Conservation (phyloP, 2,113 vertebrate species). For the Macrotus californicus region DNA sequence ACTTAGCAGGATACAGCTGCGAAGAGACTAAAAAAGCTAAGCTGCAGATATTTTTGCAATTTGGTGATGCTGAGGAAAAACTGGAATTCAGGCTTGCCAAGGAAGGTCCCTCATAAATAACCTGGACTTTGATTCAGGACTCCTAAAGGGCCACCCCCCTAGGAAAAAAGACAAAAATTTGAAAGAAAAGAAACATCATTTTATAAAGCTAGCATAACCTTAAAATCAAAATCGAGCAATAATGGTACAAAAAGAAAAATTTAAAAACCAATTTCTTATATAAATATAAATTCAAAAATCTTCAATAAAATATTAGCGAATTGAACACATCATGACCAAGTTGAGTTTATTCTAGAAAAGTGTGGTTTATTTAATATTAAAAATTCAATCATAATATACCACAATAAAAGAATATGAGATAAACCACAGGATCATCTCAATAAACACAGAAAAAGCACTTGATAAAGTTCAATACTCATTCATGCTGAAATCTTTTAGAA, state of each 20-base stretch:
- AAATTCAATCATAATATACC: not conserved
- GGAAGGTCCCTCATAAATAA: not conserved
- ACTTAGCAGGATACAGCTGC: not conserved
- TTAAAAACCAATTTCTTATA: not conserved
- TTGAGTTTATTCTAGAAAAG: not conserved
- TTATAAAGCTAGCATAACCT: not conserved
- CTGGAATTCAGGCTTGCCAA: not conserved
- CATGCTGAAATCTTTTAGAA: not conserved
- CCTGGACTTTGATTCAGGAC: not conserved
- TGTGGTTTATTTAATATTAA: conserved; percentile 8
- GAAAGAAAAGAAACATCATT: not conserved
- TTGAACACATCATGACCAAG: not conserved
- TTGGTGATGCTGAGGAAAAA: not conserved
- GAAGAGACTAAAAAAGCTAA: not conserved
- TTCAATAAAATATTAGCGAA: conserved; percentile 26
- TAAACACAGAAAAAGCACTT: not conserved
- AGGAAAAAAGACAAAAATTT: not conserved
- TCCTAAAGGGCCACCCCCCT: not conserved
- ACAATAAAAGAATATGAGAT: not conserved
- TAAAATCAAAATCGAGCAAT: conserved; percentile 8
- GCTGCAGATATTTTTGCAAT: not conserved
- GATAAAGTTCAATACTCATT: not conserved
- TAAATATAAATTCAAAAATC: not conserved
- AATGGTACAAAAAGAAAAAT: conserved; percentile 11
- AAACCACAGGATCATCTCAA: not conserved